Evolutionary conservation across 2,797 vertebrate genomes (phyloP).

Genomic region (Crenichthys baileyi): DNA sequence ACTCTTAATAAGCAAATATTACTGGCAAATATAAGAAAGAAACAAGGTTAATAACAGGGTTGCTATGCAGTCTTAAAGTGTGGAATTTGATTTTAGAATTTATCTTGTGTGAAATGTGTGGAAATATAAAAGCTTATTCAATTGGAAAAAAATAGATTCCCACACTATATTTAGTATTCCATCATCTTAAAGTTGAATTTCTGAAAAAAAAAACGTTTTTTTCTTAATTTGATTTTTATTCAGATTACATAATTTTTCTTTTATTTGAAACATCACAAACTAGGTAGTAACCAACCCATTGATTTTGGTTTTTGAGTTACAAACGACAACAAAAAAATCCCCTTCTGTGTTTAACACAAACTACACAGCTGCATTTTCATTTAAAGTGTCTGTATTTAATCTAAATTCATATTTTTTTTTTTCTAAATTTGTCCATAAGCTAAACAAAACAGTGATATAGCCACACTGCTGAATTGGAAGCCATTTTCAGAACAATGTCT

Average conservation of each 20-base stretch:
- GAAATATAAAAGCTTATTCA: not conserved
- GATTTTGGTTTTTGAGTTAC: not conserved
- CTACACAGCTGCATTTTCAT: not conserved
- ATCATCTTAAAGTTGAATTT: not conserved
- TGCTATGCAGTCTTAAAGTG: not conserved
- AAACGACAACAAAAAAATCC: not conserved
- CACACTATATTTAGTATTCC: not conserved
- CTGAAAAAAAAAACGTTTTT: not conserved
- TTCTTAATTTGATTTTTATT: not conserved
- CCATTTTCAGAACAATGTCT: not conserved
- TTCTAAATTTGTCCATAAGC: not conserved
- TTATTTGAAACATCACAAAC: not conserved
- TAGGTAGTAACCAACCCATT: not conserved
- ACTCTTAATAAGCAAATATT: not conserved
- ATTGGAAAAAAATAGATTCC: not conserved
- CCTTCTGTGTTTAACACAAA: not conserved
- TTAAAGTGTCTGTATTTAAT: not conserved
- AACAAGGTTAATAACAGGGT: not conserved
- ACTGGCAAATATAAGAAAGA: not conserved
- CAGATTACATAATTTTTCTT: not conserved
- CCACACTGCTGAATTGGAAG: not conserved
- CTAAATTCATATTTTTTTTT: not conserved
- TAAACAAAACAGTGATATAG: too few relatives aligned
- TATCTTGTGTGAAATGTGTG: not conserved
- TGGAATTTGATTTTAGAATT: not conserved